Evolutionary conservation across 2,888 invertebrate species (phyloP).

Genomic region (Tubulanus polymorphus): DNA sequence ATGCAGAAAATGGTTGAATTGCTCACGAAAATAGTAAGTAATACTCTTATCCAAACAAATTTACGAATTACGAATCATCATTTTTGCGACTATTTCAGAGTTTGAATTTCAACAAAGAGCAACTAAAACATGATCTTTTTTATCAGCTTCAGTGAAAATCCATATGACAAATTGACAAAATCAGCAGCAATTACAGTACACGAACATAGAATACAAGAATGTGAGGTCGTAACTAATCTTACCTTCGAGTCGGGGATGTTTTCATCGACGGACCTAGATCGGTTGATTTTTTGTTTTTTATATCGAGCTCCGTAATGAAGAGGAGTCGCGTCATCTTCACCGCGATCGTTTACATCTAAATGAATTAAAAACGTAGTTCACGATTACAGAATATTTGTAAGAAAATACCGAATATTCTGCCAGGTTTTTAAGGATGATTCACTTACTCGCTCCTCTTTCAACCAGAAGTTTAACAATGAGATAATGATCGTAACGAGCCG

Average conservation of each 20-base stretch:
- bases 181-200: too few relatives aligned
- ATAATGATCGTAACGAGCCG: constrained; percentile 54
- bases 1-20: too few relatives aligned
- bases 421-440: not conserved
- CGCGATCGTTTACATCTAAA: constrained; percentile 47
- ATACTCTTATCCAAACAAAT: too few relatives aligned
- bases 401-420: not conserved
- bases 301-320: constrained; percentile 55
- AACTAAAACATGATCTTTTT: too few relatives aligned
- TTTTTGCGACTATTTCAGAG: too few relatives aligned
- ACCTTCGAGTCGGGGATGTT: not conserved
- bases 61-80: too few relatives aligned
- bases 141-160: too few relatives aligned
- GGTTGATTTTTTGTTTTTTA: constrained; percentile 27
- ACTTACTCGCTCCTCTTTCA: constrained; percentile 48
- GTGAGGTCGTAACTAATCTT: too few relatives aligned
- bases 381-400: not conserved
- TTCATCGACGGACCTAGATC: not conserved
- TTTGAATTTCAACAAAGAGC: too few relatives aligned
- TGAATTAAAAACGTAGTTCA: not conserved
- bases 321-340: constrained; percentile 53
- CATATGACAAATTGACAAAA: too few relatives aligned
- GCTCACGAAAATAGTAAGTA: too few relatives aligned
- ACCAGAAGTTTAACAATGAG: constrained; percentile 49
- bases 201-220: too few relatives aligned